Evolutionary conservation across 2,888 invertebrate species (phyloP).

Genomic region (Digitonthophagus gazella): DNA sequence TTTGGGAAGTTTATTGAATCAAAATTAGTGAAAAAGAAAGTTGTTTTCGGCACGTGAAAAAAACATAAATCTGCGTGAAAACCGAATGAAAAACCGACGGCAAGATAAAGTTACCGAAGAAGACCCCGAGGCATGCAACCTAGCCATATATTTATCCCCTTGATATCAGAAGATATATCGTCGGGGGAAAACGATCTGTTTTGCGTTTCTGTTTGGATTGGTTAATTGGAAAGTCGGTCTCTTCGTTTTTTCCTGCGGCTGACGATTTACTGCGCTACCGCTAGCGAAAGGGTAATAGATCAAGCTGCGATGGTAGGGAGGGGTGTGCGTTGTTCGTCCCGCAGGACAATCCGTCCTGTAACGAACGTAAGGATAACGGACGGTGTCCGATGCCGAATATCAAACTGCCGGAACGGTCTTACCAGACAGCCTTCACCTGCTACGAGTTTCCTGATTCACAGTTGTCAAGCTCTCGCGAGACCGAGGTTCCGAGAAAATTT

Average conservation of each 20-base stretch:
- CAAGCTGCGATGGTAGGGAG: neutral
- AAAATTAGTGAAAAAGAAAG: too few species aligned
- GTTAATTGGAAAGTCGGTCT: neutral
- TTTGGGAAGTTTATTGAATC: too few species aligned
- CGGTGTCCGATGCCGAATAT: neutral
- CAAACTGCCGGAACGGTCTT: neutral
- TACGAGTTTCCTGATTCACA: neutral
- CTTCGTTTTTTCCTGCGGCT: neutral
- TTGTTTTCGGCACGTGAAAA: neutral
- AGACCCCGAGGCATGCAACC: neutral
- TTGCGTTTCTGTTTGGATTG: neutral
- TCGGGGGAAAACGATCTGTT: neutral
- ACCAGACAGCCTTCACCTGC: neutral
- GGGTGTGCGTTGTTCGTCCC: neutral
- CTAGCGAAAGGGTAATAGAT: neutral
- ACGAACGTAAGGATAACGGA: neutral
- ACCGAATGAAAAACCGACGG: neutral
- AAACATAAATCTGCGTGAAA: neutral
- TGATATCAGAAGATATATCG: neutral
- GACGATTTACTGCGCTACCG: neutral
- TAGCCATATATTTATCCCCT: neutral
- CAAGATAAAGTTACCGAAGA: neutral
- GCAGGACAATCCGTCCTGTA: neutral
- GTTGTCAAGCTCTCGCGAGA: neutral
- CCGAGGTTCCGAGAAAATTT: neutral